phyloP scores from a whole-genome alignment of 2,113 vertebrate species.

The Corvus hawaiiensis region DNA sequence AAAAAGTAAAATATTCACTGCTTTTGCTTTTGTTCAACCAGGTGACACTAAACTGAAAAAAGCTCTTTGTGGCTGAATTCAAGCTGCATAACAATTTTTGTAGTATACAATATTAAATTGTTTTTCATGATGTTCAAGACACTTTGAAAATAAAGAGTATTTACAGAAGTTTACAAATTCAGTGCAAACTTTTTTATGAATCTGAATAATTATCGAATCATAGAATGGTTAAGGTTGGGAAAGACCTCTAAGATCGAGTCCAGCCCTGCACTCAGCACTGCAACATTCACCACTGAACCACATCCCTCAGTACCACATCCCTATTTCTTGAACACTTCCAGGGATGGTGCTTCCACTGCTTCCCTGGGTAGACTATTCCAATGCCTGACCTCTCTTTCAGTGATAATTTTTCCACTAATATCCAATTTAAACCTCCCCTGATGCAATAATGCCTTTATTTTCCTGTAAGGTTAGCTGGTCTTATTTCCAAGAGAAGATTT shows the following conservation, averaged over 20 bases:
- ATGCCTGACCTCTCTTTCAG: background rate
- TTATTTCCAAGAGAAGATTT: background rate
- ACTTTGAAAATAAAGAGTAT: background rate
- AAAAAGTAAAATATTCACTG: background rate
- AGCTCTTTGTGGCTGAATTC: background rate
- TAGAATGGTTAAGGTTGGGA: background rate
- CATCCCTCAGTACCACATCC: too few species aligned
- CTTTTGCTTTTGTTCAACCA: background rate
- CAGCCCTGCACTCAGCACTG: too few species aligned
- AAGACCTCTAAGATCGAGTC: rapidly evolving
- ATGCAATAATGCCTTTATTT: background rate
- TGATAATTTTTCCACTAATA: background rate
- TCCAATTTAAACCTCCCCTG: background rate
- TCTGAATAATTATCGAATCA: background rate
- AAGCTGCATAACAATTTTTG: background rate
- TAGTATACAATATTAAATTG: background rate
- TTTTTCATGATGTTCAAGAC: background rate
- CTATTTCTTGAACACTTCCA: background rate
- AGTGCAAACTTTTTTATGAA: background rate
- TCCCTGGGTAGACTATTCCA: background rate
- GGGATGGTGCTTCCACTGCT: too few species aligned
- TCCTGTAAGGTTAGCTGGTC: background rate
- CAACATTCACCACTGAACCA: background rate
- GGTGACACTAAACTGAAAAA: background rate
- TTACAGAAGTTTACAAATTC: background rate